Evolutionary conservation across 2,113 vertebrate genomes (phyloP), one percentile per base, ranked within the genome.

Genomic region (Manacus vitellinus): DNA sequence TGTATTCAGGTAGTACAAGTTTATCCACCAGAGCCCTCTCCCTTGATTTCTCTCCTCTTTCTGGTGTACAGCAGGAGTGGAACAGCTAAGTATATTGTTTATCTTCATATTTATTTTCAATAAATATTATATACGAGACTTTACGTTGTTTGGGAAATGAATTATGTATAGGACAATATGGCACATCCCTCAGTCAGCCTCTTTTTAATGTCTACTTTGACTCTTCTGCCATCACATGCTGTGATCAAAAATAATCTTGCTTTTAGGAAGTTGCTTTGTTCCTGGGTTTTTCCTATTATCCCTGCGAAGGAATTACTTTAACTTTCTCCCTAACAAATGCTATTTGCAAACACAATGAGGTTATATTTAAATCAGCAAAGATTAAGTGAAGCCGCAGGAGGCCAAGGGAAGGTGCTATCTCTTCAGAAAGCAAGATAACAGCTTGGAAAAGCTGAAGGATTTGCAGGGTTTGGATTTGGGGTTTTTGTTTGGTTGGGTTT

Each of bases 101-200:
- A 68, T 70, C 63, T 89, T 90, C 44, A 43, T 56, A 82, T 44
- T 82, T 85, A 71, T 85, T 81, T 85, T 85, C 49, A 79, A 85
- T 66, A 58, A 85, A 73, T 13, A 30, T 66, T 93, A 80, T 44
- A 85, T 72, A 80, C 1, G 0, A 94, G 23, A 41, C n/a, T 94
- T 85, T 93, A 85, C 2, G 2, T 88, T 94, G 95, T 77, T 71
- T 90, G 43, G 28, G 76, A 95, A 90, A 97, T 90, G 49, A 92
- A 92, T 95, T 93, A 93, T 88, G n/a, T 25, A 80, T 88, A 46
- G 92, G 85, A 76, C 49, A 92, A 76, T 74, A 90, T 30, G 58
- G 75, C 14, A 94, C 16, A 85, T 76, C 15, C 15, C 52, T 55
- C 68, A 59, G 33, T 66, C 76, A 92, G 35, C 35, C 35, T 63